Conservation (phyloP, 1,140 invertebrate species). For the Neuroterus valhalla region DNA sequence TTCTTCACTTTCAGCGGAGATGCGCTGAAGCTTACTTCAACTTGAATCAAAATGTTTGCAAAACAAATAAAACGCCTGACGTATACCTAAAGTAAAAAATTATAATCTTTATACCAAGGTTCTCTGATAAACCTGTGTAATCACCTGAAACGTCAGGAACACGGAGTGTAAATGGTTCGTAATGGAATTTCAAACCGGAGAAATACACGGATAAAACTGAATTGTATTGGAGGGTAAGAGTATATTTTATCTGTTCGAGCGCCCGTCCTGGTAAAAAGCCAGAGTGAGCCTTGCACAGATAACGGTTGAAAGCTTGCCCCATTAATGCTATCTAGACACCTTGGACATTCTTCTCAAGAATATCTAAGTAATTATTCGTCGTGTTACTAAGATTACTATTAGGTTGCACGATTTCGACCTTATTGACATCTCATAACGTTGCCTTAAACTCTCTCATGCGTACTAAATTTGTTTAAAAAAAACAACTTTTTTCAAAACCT, state of each 20-base stretch:
- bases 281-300: constrained; percentile 65
- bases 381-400: constrained; percentile 62
- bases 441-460: not conserved
- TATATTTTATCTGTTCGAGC: constrained; percentile 67
- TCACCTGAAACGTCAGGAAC: constrained; percentile 34
- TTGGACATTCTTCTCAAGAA: constrained; percentile 65
- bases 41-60: not conserved
- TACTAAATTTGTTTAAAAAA: too few species aligned
- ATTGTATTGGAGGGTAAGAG: constrained; percentile 65
- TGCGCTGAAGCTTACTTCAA: too few species aligned
- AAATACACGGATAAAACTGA: constrained; percentile 67
- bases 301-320: constrained; percentile 70
- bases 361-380: constrained; percentile 70
- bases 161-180: constrained; percentile 64
- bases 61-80: not conserved
- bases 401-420: constrained; percentile 43
- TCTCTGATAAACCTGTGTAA: constrained; percentile 27
- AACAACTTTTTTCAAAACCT: too few species aligned
- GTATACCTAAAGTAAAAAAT: constrained; percentile 2
- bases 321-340: constrained; percentile 70
- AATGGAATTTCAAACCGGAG: constrained; percentile 69
- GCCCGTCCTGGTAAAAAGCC: constrained; percentile 65
- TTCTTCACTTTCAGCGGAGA: too few species aligned
- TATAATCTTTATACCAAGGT: constrained; percentile 13
- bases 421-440: constrained; percentile 36